Base-by-base conservation (phyloP, 2,888 invertebrate species). In the Himalopsyche japonica region DNA sequence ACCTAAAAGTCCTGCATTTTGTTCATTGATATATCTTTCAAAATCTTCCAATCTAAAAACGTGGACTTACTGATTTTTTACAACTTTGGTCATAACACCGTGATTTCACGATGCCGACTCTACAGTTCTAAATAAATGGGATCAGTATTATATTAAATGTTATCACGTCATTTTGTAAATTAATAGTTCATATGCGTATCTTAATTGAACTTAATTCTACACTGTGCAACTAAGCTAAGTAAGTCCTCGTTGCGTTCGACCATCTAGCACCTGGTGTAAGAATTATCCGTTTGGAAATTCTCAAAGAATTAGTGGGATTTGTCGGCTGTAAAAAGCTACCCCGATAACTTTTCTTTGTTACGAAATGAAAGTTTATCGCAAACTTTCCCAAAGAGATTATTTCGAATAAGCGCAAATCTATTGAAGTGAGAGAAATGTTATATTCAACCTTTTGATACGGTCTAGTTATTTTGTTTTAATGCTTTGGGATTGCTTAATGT, bases 221-320 rank as follows among this genome's bases (percentile, higher is more conserved):
- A 6, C 57, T 57, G 57, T 20, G 0, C 10, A 57, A 57, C 20
- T 20, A 8, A 57, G 57, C 7, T 18, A 20, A 49, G 20, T 49
- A 24, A 24, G 57, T 57, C 20, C 24, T 10, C 24, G 20, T 57
- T 57, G 24, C 57, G 24, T 43, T 43, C 57, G 20, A 57, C 24
- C 57, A 24, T 78, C 79, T 27, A 76, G 30, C 83, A 83, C 79
- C 79, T 79, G 83, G 47, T 80, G 76, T 81, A 80, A 83, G 84
- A 86, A 86, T 86, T 85, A 86, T 85, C 83, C 82, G 79, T 85
- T 86, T 82, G 85, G 80, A 81, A 79, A 83, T 79, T 84, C 83
- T 81, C 84, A 81, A 86, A 83, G 86, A 82, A 86, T 86, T 85
- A 86, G 79, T 81, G 64, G 43, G 80, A 82, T 82, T 84, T 82